Evolutionary conservation across 2,888 invertebrate species (phyloP), one percentile per base, ranked within the genome.

Genomic region (Amphipyra tragopoginis): DNA sequence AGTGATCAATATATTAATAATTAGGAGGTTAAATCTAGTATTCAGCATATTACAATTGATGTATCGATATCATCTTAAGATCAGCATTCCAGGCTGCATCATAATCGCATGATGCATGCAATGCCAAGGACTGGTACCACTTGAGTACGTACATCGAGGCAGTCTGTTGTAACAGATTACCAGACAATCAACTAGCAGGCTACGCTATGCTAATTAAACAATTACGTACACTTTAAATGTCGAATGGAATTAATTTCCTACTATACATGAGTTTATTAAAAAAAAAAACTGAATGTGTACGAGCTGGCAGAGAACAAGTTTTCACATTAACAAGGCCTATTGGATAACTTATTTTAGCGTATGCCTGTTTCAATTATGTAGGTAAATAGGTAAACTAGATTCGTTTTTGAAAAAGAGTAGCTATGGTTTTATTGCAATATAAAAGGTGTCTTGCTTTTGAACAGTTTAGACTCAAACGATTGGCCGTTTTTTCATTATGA

Each of bases 71-170:
- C 39, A 26, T 42, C 15, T 14, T 29, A n/a, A 11, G 11, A 15
- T 55, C 43, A 40, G 56, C 55, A 70, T 61, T 61, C 53, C 56
- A 62, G 72, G 50, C 49, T 54, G 44, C 47, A 38, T 45, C 38
- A 59, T 50, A 50, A 65, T 68, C 39, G 73, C 65, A 65, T 71
- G 59, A 74, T 73, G 63, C 67, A 64, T 70, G 68, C 69, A 72
- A 70, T 73, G 79, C 58, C 79, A 80, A 74, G 80, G 77, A 65
- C 72, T 64, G 29, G 14, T 50, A 29, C 26, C 38, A 45, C 21
- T 43, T 29, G 43, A 57, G 48, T 56, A 52, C 36, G 7, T 56
- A 52, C 39, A 49, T 42, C 52, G 29, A 51, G 10, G 38, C 52
- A 44, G 40, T 21, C 47, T 55, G 51, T 63, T 60, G 40, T 49